These are phyloP conservation scores for Eurystomus glaucurus DNA, from an alignment of 2,797 vertebrate species.

Conservation along the genomic window DNA sequence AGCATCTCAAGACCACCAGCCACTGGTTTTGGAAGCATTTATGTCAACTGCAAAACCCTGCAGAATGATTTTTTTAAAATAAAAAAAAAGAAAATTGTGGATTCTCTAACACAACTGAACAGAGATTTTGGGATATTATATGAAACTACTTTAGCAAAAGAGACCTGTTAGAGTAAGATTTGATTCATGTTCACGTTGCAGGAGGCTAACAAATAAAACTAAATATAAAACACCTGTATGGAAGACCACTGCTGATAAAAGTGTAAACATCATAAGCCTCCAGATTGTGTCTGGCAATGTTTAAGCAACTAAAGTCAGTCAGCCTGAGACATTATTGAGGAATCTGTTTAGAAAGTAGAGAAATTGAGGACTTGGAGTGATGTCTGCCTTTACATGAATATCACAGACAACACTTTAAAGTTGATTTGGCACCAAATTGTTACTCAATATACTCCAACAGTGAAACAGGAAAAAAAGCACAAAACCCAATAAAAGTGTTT, in stretches of 20 bases:
- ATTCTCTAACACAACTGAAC: neutral
- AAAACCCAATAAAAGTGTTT: rapidly evolving
- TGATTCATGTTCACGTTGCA: neutral
- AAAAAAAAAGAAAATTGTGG: rapidly evolving
- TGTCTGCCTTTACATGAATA: neutral
- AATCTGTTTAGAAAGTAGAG: neutral
- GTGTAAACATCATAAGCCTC: neutral
- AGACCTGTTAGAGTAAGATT: neutral
- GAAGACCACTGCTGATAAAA: neutral
- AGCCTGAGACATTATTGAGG: neutral
- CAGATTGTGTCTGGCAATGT: neutral
- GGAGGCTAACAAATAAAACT: neutral
- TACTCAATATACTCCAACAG: neutral
- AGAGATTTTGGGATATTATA: neutral
- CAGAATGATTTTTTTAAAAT: neutral
- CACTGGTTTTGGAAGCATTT: neutral
- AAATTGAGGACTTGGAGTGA: neutral
- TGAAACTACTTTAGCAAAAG: neutral
- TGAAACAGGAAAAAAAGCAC: neutral
- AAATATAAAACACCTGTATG: neutral
- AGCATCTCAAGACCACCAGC: neutral
- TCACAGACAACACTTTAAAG: neutral
- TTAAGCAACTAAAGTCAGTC: neutral
- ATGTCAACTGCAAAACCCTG: neutral
- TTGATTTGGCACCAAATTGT: neutral